phyloP scores from a whole-genome alignment of 2,888 invertebrate genomes.

The Pecten maximus region DNA sequence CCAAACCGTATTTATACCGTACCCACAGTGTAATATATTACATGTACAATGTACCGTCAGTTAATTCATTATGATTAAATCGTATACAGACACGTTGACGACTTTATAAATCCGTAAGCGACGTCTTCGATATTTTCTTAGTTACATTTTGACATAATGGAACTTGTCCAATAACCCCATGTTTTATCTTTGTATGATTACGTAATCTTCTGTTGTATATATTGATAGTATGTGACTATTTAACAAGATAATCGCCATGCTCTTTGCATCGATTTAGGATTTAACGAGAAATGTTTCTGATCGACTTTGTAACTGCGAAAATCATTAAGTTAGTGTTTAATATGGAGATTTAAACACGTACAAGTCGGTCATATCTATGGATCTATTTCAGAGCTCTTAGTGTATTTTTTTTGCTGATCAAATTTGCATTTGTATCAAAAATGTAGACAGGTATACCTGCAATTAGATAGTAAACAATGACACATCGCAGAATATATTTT shows the following conservation, averaged over 20 bases:
- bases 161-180: neutral
- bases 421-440: neutral
- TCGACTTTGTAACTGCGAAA: neutral
- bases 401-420: no score
- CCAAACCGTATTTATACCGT: no score
- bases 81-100: no score
- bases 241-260: no score
- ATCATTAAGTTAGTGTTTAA: neutral
- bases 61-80: no score
- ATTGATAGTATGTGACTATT: no score
- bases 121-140: no score
- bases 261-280: neutral
- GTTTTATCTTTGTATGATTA: neutral
- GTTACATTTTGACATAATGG: neutral
- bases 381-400: neutral
- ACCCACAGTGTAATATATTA: no score
- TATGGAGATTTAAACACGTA: neutral
- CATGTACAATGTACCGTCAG: no score
- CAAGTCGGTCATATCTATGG: neutral
- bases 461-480: no score
- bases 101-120: no score
- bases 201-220: neutral
- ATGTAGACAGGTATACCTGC: neutral
- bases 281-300: neutral
- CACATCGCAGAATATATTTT: no score